A percentile compares a stretch with the other conserved stretches of the same genome.
Conservation (phyloP, 2,113 vertebrate species). For the Scartelaos histophorus region DNA sequence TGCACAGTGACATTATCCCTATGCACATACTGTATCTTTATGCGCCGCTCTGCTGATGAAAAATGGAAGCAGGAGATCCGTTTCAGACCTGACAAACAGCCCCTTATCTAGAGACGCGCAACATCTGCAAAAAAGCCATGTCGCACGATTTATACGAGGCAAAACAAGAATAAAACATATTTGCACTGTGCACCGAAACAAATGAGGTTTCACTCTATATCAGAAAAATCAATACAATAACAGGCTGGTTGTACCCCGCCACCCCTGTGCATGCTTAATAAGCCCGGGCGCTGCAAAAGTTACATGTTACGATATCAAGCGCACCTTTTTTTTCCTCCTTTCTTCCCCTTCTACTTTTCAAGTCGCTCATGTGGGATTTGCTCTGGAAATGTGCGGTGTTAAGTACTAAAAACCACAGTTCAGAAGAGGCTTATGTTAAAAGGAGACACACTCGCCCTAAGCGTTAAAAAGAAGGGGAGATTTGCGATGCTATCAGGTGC, state of each 20-base stretch:
- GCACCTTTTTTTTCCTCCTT: slow-evolving; percentile 20
- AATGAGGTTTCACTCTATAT: slow-evolving; percentile 73
- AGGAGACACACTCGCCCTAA: slow-evolving; percentile 69
- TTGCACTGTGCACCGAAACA: slow-evolving; percentile 71
- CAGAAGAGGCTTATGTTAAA: slow-evolving; percentile 78
- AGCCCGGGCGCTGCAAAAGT: slow-evolving; percentile 40
- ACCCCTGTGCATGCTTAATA: slow-evolving; percentile 63
- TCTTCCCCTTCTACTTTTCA: slow-evolving; percentile 48
- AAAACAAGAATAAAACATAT: slow-evolving; percentile 72
- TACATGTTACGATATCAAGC: slow-evolving; percentile 56
- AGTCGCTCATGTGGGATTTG: slow-evolving; percentile 70
- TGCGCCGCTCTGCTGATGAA: slow-evolving; percentile 17
- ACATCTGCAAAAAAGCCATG: slow-evolving; percentile 58
- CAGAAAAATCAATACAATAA: slow-evolving; percentile 70
- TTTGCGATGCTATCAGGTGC: slow-evolving; percentile 69
- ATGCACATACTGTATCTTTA: background rate
- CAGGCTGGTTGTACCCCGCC: slow-evolving; percentile 44
- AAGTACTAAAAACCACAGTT: slow-evolving; percentile 74
- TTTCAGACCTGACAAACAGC: slow-evolving; percentile 51
- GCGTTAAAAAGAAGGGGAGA: slow-evolving; percentile 56
- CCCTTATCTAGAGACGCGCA: slow-evolving; percentile 55
- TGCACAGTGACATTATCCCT: background rate
- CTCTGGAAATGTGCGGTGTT: slow-evolving; percentile 67
- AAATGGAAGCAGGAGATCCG: slow-evolving; percentile 44
- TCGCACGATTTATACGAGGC: slow-evolving; percentile 66